Base-by-base conservation (phyloP, 1,140 invertebrate genomes). In the Eubasilissa regina region DNA sequence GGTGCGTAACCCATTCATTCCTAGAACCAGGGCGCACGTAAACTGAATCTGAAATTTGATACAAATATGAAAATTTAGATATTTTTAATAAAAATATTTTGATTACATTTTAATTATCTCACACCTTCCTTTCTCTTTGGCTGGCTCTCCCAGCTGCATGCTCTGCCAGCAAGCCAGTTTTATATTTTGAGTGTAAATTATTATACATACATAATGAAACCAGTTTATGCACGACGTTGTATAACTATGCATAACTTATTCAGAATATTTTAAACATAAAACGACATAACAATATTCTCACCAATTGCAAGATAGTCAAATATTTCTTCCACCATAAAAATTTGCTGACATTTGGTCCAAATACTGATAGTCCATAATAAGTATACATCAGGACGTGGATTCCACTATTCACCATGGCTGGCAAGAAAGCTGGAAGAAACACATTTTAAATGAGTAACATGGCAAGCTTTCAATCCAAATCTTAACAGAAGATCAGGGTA, bases 301-400 rank as follows among this genome's bases (percentile, higher is more conserved):
- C 91, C 88, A 93, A 85, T 85, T 97, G 96, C 35, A 97, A 87
- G 70, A 95, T 94, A 0, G 97, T 98, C 64, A 98, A 90, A 85
- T 98, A 97, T 85, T 95, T 97, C 87, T 98, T 98, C 96, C 96
- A 98, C 96, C 96, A 97, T 0, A 98, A 88, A 85, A 94, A 97
- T 85, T 93, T 94, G 85, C 92, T 89, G 21, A 97, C 89, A 0
- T 89, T 84, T 0, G 96, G 95, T 13, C 97, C 97, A 77, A 97
- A 90, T 0, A 96, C 94, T 3, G 95, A 92, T 10, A 98, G 86
- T 0, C 94, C 94, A 86, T 98, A 98, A 87, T 98, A 99, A 4
- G 93, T 91, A 85, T 99, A 98, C 97, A 98, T 98, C 19, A 98
- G 87, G 0, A 98, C 94, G 86, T 98, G 97, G 51, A 98, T 95